Conservation (phyloP, 2,888 invertebrate genomes). For the Agonopterix arenella region DNA sequence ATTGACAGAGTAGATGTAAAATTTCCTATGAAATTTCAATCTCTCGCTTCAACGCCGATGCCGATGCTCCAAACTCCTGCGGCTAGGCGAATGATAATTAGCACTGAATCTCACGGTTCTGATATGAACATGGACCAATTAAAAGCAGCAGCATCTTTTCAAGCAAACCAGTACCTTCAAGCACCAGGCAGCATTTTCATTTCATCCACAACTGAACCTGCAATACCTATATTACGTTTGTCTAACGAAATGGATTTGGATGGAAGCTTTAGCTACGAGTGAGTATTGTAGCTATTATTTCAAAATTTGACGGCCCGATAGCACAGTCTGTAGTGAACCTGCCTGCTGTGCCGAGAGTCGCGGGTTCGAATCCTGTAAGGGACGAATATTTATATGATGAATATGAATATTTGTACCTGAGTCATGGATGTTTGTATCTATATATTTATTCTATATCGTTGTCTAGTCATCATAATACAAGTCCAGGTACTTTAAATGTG, state of each 20-base stretch:
- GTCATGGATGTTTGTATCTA: no score
- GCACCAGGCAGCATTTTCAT: constrained; percentile 40
- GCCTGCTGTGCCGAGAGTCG: no score
- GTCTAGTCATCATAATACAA: no score
- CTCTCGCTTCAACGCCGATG: constrained; percentile 9
- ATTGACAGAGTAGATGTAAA: constrained; percentile 55
- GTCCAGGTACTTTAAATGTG: no score
- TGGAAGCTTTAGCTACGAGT: constrained; percentile 76
- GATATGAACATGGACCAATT: constrained; percentile 42
- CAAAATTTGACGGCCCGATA: no score
- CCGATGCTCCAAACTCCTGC: constrained; percentile 31
- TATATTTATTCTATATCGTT: no score
- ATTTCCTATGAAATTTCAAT: constrained; percentile 31
- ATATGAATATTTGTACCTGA: no score
- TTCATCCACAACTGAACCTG: constrained; percentile 65
- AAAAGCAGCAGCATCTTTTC: constrained; percentile 41
- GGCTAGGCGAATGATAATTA: constrained; percentile 47
- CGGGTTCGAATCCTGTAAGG: no score
- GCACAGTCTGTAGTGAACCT: no score
- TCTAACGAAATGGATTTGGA: constrained; percentile 76
- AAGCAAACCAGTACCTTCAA: constrained; percentile 40
- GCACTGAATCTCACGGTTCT: constrained; percentile 43
- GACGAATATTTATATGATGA: no score
- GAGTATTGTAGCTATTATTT: constrained; percentile 26
- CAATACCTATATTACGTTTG: constrained; percentile 68